Evolutionary conservation across 1,140 invertebrate genomes (phyloP).

Genomic region (Pemphigus obesinymphae): DNA sequence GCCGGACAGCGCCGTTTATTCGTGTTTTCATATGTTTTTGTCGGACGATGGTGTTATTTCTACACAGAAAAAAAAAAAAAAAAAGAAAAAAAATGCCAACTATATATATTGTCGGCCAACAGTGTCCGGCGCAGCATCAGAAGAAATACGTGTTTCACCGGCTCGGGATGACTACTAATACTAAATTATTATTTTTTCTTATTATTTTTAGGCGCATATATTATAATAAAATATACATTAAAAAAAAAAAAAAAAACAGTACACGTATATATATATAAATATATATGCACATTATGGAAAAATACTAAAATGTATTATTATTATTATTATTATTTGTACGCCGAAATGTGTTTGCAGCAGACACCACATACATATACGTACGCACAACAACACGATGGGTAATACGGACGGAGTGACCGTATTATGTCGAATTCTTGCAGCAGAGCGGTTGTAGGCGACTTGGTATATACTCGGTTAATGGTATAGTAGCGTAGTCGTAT

Average conservation of each 20-base stretch:
- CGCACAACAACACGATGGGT: too few relatives aligned
- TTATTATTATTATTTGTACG: background rate
- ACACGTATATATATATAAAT: background rate
- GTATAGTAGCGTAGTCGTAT: too few relatives aligned
- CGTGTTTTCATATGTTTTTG: background rate
- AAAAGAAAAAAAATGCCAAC: background rate
- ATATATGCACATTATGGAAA: too few relatives aligned
- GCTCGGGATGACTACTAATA: too few relatives aligned
- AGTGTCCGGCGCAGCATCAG: background rate
- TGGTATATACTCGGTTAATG: too few relatives aligned
- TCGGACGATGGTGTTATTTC: background rate
- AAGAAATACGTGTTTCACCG: too few relatives aligned
- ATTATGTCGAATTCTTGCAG: background rate
- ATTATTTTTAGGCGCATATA: too few relatives aligned
- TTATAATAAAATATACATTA: background rate
- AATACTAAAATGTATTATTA: too few relatives aligned
- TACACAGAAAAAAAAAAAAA: constrained; percentile 12
- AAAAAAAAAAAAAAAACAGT: background rate
- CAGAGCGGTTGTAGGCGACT: too few relatives aligned
- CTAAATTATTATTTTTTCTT: too few relatives aligned
- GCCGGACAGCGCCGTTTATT: background rate
- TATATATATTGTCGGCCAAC: background rate
- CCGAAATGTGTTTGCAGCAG: background rate
- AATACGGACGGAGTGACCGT: background rate
- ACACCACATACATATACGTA: background rate